Percentiles rank a stretch among this genome's conserved stretches.
Evolutionary conservation across 2,888 invertebrate genomes (phyloP).

Genomic region (Rotaria sp.): DNA sequence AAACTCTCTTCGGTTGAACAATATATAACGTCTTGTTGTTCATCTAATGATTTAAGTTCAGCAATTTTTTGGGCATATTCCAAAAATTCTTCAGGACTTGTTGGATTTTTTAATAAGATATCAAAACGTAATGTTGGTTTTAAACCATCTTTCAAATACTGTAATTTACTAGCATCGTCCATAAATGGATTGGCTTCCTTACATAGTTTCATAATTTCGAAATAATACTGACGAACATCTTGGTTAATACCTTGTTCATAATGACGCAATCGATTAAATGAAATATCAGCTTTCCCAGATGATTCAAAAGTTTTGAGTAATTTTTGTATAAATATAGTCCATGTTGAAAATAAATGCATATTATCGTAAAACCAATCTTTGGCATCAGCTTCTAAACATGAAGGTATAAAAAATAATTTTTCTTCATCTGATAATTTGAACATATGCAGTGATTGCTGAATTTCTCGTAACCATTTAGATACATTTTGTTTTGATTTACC

Average conservation of each 20-base stretch:
- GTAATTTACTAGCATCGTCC: not conserved
- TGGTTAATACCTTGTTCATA: not conserved
- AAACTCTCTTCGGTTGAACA: too few relatives aligned
- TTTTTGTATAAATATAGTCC: not conserved
- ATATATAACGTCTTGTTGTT: too few relatives aligned
- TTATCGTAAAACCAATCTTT: not conserved
- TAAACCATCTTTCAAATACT: not conserved
- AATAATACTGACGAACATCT: not conserved
- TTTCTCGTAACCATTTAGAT: too few relatives aligned
- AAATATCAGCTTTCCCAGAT: not conserved
- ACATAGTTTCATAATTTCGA: slow-evolving; percentile 10
- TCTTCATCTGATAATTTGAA: not conserved
- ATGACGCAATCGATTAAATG: not conserved
- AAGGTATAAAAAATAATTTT: not conserved
- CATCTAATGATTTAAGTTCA: not conserved
- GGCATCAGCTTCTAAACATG: not conserved
- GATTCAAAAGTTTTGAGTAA: not conserved
- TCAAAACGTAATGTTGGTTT: not conserved
- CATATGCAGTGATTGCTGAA: too few relatives aligned
- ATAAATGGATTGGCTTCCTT: not conserved
- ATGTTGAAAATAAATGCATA: not conserved
- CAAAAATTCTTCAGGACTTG: not conserved
- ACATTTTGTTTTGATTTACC: too few relatives aligned
- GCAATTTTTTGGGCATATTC: not conserved
- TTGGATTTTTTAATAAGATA: not conserved